These are phyloP conservation scores for Pelecanus crispus DNA, from an alignment of 2,113 vertebrate genomes.

Conservation along the genomic window DNA sequence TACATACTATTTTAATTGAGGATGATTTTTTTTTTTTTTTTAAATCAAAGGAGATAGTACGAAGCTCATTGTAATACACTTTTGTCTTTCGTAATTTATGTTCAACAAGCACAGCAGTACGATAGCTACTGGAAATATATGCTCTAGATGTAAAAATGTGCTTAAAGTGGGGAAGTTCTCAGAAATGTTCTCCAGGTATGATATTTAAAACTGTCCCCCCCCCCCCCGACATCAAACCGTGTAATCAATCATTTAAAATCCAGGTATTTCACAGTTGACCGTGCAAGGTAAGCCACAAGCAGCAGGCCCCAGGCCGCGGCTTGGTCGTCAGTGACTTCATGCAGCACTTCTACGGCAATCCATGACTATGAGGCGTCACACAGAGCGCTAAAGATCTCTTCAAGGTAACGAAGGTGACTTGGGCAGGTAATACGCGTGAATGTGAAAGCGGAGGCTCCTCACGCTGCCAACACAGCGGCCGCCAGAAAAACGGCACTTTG, in stretches of 20 bases:
- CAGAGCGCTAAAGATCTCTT: too few relatives aligned
- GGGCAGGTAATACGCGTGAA: accelerated
- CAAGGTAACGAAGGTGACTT: accelerated
- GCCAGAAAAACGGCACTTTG: accelerated
- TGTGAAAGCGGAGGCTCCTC: neutral
- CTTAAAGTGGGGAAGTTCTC: neutral
- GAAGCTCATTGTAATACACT: neutral
- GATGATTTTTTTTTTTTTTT: neutral
- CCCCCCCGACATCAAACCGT: neutral
- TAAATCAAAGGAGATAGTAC: neutral
- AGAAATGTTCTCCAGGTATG: neutral
- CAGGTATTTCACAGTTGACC: neutral
- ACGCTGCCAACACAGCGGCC: neutral
- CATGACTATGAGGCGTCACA: accelerated
- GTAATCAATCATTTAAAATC: neutral
- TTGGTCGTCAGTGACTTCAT: neutral
- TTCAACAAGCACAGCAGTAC: neutral
- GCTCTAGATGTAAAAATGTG: neutral
- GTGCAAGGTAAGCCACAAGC: neutral
- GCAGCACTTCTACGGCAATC: neutral
- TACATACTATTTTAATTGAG: neutral
- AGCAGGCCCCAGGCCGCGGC: neutral
- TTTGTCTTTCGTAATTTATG: neutral
- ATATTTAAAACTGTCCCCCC: neutral
- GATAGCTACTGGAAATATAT: neutral